These are phyloP conservation scores for Patiria pectinifera DNA, from an alignment of 53 echinoderm and acorn worm species.

Conservation along the genomic window DNA sequence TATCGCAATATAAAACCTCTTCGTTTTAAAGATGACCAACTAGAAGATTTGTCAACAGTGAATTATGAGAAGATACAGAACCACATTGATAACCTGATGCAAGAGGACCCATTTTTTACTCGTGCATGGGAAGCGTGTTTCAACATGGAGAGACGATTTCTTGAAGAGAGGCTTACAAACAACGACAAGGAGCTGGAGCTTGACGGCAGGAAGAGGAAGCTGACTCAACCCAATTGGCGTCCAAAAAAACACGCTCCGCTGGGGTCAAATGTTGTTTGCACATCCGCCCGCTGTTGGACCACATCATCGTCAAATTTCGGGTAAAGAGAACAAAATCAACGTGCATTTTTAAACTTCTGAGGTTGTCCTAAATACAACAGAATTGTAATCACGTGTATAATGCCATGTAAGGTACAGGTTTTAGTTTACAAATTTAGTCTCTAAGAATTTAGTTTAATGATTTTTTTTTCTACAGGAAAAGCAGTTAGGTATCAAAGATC, in stretches of 20 bases:
- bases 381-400: no score
- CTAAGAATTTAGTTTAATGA: no score
- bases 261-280: background rate
- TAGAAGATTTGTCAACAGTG: background rate
- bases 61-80: constrained; percentile 11
- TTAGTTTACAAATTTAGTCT: no score
- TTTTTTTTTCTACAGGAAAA: no score
- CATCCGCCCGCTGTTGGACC: constrained; percentile 33
- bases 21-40: background rate
- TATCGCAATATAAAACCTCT: background rate
- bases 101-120: background rate
- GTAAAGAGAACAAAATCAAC: background rate
- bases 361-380: no score
- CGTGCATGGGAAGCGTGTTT: constrained; percentile 13
- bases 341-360: no score
- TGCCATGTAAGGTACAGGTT: no score
- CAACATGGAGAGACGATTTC: constrained; percentile 7
- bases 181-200: constrained; percentile 10
- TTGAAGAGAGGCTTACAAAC: background rate
- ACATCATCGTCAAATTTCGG: constrained; percentile 20
- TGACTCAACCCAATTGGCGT: background rate
- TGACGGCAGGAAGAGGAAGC: constrained; percentile 21
- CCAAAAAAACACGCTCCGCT: background rate
- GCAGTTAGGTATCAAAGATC: no score
- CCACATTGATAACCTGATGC: background rate